phyloP scores from a whole-genome alignment of 2,888 invertebrate genomes.

The Melanostoma mellinum region DNA sequence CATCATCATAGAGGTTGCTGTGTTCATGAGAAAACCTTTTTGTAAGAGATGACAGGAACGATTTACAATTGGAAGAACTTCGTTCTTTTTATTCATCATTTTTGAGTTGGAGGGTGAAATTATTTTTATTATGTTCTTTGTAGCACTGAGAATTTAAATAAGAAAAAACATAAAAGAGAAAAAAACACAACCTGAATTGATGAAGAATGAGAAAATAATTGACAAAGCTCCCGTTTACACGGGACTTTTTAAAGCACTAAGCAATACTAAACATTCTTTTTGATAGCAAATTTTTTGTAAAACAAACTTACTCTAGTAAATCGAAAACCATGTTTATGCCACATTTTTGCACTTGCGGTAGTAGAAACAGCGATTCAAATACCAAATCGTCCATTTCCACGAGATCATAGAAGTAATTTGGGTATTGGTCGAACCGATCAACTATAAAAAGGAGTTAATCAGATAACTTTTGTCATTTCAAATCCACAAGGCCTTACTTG shows the following conservation, averaged over 20 bases:
- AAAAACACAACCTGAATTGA: no score
- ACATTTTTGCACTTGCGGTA: conserved; percentile 78
- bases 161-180: conserved; percentile 2
- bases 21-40: conserved; percentile 78
- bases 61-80: conserved; percentile 77
- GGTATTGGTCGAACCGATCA: conserved; percentile 78
- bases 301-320: conserved; percentile 77
- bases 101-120: conserved; percentile 77
- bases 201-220: no score
- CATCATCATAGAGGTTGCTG: conserved; percentile 77
- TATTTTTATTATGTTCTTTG: conserved; percentile 77
- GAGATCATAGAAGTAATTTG: conserved; percentile 78
- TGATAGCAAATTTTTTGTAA: no score
- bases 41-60: conserved; percentile 79
- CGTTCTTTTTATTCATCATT: conserved; percentile 78
- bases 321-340: conserved; percentile 80
- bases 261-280: not conserved
- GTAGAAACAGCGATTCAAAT: conserved; percentile 78
- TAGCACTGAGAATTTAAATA: conserved; percentile 74
- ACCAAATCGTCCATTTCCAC: conserved; percentile 80
- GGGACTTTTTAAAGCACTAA: not conserved
- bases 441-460: conserved; percentile 66
- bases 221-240: not conserved
- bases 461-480: not conserved
- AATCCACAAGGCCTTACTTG: conserved; percentile 27